Evolutionary conservation across 2,888 invertebrate species (phyloP).

Genomic region (Unio delphinus): DNA sequence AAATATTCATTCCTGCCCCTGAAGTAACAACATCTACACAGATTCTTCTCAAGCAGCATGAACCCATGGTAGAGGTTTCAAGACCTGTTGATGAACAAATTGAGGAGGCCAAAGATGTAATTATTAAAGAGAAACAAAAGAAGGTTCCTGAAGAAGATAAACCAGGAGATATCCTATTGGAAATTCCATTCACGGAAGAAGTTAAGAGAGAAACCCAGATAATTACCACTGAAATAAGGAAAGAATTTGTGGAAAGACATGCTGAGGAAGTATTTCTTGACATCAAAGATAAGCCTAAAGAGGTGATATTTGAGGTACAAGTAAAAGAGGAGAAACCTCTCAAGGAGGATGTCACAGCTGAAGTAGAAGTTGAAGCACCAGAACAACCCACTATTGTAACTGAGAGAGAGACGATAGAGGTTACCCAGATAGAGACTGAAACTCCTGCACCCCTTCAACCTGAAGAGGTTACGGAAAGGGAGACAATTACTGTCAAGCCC

Average conservation of each 20-base stretch:
- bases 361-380: slow-evolving; percentile 44
- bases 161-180: slow-evolving; percentile 12
- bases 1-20: slow-evolving; percentile 49
- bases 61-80: slow-evolving; percentile 31
- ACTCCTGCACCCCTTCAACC: slow-evolving; percentile 33
- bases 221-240: slow-evolving; percentile 5
- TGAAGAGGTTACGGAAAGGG: slow-evolving; percentile 37
- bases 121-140: slow-evolving; percentile 30
- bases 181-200: neutral
- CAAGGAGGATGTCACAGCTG: slow-evolving; percentile 1
- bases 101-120: slow-evolving; percentile 49
- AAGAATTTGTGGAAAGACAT: slow-evolving; percentile 12
- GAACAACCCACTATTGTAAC: slow-evolving; percentile 25
- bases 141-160: slow-evolving; percentile 28
- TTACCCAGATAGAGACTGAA: slow-evolving; percentile 28
- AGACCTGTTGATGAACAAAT: slow-evolving; percentile 52
- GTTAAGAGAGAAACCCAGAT: neutral
- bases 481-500: slow-evolving; percentile 28
- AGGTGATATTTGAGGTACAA: slow-evolving; percentile 27
- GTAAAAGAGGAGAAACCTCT: slow-evolving; percentile 15
- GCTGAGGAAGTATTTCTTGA: slow-evolving; percentile 21
- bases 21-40: slow-evolving; percentile 40
- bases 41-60: slow-evolving; percentile 35
- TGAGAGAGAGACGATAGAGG: slow-evolving; percentile 19
- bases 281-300: slow-evolving; percentile 18